These are phyloP conservation scores for Drosophila monieri DNA, from an alignment of 2,888 invertebrate species.

Conservation along the genomic window DNA sequence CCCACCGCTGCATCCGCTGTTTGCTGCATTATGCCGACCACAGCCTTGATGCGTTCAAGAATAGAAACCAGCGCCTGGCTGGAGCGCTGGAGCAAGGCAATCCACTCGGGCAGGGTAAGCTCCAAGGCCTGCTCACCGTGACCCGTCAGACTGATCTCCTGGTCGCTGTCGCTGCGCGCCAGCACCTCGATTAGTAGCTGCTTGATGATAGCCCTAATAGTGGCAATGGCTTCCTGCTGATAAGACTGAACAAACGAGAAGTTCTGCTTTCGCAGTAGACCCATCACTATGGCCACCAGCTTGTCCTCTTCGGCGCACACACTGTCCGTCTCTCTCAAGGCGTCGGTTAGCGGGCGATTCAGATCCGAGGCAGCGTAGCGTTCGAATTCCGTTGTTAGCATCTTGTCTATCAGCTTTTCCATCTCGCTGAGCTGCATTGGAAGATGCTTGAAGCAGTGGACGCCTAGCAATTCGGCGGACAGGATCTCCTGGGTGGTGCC, in stretches of 20 bases:
- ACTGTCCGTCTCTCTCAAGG: conserved; percentile 83
- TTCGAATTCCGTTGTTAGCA: conserved; percentile 97
- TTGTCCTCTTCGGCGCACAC: conserved; percentile 88
- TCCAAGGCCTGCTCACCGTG: conserved; percentile 84
- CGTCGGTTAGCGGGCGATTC: conserved; percentile 89
- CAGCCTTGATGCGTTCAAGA: conserved; percentile 89
- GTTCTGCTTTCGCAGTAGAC: conserved; percentile 93
- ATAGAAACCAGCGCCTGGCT: conserved; percentile 88
- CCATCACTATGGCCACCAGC: conserved; percentile 94
- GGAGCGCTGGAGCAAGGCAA: conserved; percentile 87
- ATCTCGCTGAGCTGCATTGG: conserved; percentile 98
- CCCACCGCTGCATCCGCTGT: conserved; percentile 85
- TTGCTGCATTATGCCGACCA: conserved; percentile 91
- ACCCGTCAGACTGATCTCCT: conserved; percentile 85
- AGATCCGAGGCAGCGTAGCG: conserved; percentile 95
- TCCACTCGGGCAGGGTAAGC: conserved; percentile 89
- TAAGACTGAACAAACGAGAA: conserved; percentile 94
- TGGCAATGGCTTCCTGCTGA: conserved; percentile 94
- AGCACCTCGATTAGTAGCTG: conserved; percentile 93
- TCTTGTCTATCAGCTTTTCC: conserved; percentile 97
- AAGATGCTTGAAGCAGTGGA: conserved; percentile 97
- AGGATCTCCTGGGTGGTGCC: conserved; percentile 97
- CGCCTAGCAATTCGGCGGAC: conserved; percentile 93
- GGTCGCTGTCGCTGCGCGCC: conserved; percentile 83
- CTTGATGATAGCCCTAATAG: conserved; percentile 94